Percentiles rank a stretch among this genome's conserved stretches.
Evolutionary conservation across 2,888 invertebrate species (phyloP).

Genomic region (Teleiodes luculella): DNA sequence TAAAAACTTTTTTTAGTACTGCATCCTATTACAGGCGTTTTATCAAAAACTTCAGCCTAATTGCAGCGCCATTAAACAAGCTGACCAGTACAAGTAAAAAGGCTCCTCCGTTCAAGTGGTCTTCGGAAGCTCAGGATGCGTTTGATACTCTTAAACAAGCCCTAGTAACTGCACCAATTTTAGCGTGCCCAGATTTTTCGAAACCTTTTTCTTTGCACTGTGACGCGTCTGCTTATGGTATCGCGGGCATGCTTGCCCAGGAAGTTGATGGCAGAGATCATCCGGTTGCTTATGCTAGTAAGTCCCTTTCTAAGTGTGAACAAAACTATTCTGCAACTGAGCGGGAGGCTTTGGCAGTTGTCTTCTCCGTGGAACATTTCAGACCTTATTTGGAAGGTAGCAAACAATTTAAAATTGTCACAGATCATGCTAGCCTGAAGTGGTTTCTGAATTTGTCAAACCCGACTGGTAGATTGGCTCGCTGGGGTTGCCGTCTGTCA

Average conservation of each 20-base stretch:
- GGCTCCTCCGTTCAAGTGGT: constrained; percentile 12
- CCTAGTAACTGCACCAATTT: not conserved
- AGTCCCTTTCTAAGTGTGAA: not conserved
- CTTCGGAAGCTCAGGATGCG: constrained; percentile 11
- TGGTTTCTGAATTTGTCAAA: constrained; percentile 3
- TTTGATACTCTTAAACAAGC: not conserved
- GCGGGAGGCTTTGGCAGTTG: constrained; percentile 4
- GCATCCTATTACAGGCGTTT: constrained; percentile 18
- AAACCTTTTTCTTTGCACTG: not conserved
- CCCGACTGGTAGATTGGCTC: constrained; percentile 14
- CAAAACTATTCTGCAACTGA: constrained; percentile 1
- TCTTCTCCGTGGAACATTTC: not conserved
- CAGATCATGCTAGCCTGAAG: constrained; percentile 2
- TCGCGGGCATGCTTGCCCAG: not conserved
- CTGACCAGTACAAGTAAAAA: not conserved
- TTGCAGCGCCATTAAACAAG: constrained; percentile 14
- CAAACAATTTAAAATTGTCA: not conserved
- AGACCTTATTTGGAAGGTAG: not conserved
- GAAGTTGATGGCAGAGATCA: not conserved
- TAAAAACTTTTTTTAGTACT: constrained; percentile 14
- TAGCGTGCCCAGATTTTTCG: not conserved
- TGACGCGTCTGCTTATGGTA: not conserved
- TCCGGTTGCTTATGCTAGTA: constrained; percentile 1
- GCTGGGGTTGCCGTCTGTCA: constrained; percentile 15
- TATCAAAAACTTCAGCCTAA: constrained; percentile 14